phyloP scores from a whole-genome alignment of 2,888 invertebrate genomes.

The Apoda limacodes region DNA sequence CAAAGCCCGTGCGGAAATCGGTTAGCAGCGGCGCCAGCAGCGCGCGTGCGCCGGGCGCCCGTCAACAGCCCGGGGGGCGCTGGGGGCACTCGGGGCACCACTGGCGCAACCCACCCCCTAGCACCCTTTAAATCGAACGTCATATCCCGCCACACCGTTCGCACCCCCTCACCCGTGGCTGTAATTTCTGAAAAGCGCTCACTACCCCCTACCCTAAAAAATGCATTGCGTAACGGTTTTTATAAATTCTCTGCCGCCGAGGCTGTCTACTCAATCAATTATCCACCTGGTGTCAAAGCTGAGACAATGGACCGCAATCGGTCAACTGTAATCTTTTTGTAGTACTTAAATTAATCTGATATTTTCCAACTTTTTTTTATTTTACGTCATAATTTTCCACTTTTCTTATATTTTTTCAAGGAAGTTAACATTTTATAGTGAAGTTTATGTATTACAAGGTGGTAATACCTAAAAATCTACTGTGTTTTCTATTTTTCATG shows the following conservation, averaged over 20 bases:
- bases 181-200: conserved; percentile 66
- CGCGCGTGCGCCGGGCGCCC: conserved; percentile 68
- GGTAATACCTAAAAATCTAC: no score
- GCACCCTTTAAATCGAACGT: conserved; percentile 69
- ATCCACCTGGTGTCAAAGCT: conserved; percentile 36
- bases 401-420: no score
- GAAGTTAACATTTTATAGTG: no score
- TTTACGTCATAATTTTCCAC: no score
- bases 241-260: conserved; percentile 35
- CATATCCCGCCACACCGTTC: conserved; percentile 59
- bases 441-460: no score
- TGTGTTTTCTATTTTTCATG: no score
- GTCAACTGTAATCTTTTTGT: conserved; percentile 10
- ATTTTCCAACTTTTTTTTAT: no score
- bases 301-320: conserved; percentile 6
- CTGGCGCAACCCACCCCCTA: conserved; percentile 25
- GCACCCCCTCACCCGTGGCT: conserved; percentile 42
- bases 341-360: conserved; percentile 14
- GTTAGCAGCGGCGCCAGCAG: conserved; percentile 53
- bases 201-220: conserved; percentile 64
- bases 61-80: conserved; percentile 66
- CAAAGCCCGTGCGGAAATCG: conserved; percentile 72
- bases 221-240: conserved; percentile 69
- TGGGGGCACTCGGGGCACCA: conserved; percentile 31
- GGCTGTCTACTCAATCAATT: conserved; percentile 61